Evolutionary conservation across 2,888 invertebrate species (phyloP), one percentile per base, ranked within the genome.

Genomic region (Pseudococcus viburni): DNA sequence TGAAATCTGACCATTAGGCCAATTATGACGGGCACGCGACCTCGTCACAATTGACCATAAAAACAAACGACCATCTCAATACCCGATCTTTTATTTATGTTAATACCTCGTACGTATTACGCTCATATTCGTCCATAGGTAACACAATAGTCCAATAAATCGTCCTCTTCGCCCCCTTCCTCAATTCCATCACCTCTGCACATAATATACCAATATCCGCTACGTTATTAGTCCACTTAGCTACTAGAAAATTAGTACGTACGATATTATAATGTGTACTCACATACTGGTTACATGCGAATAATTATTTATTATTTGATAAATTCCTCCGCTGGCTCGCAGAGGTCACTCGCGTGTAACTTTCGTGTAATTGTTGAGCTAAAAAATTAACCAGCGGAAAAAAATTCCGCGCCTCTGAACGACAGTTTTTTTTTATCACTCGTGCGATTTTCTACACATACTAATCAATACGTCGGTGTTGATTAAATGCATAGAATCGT

Each of bases 331-430:
- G 15, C 68, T 19, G 22, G 68, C 55, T n/a, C 3, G 55, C 55
- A 55, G 68, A 68, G 68, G 68, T 68, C 68, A 68, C 68, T 55
- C 68, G 68, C 26, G 68, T 68, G 26, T 68, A 68, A 68, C 68
- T 68, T 68, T 68, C 68, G n/a, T 64, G 22, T 26, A 68, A 26
- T n/a, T 68, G 26, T 19, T 26, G 68, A 11, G n/a, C 19, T 26
- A 12, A 68, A 42, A 68, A 68, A 68, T 68, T 68, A 26, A 68
- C 68, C 9, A 15, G 68, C 26, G 22, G 68, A 26, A 68, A 26
- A 64, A 68, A 68, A 68, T 26, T 26, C 12, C 68, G 64, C 15
- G 11, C 5, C 51, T 51, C 5, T 12, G 51, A 15, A 51, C 48
- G 55, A 55, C n/a, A 6, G n/a, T 5, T 55, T 51, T 17, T 51